Conservation (phyloP, 2,113 vertebrate species). For the Chascanopsetta lugubris region DNA sequence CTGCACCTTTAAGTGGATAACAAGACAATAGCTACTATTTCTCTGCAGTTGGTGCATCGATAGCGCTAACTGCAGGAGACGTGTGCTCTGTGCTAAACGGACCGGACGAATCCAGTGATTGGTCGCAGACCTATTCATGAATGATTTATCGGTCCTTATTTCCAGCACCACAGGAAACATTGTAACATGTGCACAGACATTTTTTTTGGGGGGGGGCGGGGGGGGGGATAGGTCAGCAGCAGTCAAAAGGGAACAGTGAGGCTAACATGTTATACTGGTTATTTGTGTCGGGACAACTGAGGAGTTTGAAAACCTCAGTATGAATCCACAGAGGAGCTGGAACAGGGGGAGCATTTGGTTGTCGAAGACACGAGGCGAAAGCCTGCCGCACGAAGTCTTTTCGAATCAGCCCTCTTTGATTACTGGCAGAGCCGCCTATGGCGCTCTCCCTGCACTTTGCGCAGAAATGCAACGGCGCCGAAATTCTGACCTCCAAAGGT, state of each 20-base stretch:
- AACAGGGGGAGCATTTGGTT: background rate
- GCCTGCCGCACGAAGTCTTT: constrained; percentile 28
- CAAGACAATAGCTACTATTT: too few species aligned
- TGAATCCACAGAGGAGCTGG: background rate
- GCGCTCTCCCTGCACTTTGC: constrained; percentile 36
- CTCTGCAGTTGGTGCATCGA: too few species aligned
- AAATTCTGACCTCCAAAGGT: constrained; percentile 66
- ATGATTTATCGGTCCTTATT: too few species aligned
- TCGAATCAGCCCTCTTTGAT: constrained; percentile 32
- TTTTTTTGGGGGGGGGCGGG: background rate
- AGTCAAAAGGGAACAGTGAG: background rate
- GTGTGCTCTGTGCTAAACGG: too few species aligned
- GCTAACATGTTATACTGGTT: background rate
- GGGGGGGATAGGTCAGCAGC: too few species aligned
- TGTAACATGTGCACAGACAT: background rate
- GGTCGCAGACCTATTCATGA: too few species aligned
- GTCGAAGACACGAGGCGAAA: background rate
- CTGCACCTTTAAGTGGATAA: too few species aligned
- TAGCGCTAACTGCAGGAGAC: too few species aligned
- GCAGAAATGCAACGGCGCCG: constrained; percentile 41
- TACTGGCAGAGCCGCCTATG: constrained; percentile 23
- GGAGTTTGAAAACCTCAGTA: background rate
- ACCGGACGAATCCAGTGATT: too few species aligned
- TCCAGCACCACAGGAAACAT: background rate
- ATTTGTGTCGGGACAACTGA: background rate